Evolutionary conservation across 2,797 vertebrate species (phyloP), one percentile per base, ranked within the genome.

Genomic region (Ctenosaura bakeri): DNA sequence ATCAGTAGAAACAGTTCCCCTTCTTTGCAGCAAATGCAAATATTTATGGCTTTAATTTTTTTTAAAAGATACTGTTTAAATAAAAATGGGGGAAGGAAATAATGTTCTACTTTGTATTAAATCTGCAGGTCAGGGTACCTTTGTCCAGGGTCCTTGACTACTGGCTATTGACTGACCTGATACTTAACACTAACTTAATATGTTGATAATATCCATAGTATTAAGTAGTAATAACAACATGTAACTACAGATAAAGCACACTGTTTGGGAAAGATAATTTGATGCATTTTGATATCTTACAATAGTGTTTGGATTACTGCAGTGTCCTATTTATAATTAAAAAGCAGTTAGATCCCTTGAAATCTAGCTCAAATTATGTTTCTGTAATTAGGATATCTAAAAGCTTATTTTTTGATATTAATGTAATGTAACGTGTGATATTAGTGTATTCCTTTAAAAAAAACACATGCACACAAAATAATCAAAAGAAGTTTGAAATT

Each of bases 291-390:
- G 54, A 64, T 85, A 64, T 71, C 77, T 90, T 26, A 86, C 69
- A 77, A 71, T 83, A 64, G 46, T 66, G 6, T 69, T 54, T 89
- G 26, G 42, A 79, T 90, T 81, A 79, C 35, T 20, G 22, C 79
- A 91, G 38, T 12, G 71, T 91, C 71, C 32, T 80, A 29, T 66
- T 84, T 82, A 46, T 46, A 87, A 89, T 92, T 93, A 85, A 90
- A 82, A 90, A 84, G 24, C n/a, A 90, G 6, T 86, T 78, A 66
- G 82, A 81, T 83, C 38, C 29, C 32, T 69, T 87, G 81, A 79
- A 92, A 78, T 26, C 12, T 88, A 87, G 74, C 77, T 73, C 2
- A 90, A 42, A 42, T 90, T 86, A 81, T 92, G 18, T 50, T 83
- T 87, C 52, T 64, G 22, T 78, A 81, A 81, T 91, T 91, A 89